phyloP scores from a whole-genome alignment of 1,140 invertebrate genomes.

The Liolophura sinensis region DNA sequence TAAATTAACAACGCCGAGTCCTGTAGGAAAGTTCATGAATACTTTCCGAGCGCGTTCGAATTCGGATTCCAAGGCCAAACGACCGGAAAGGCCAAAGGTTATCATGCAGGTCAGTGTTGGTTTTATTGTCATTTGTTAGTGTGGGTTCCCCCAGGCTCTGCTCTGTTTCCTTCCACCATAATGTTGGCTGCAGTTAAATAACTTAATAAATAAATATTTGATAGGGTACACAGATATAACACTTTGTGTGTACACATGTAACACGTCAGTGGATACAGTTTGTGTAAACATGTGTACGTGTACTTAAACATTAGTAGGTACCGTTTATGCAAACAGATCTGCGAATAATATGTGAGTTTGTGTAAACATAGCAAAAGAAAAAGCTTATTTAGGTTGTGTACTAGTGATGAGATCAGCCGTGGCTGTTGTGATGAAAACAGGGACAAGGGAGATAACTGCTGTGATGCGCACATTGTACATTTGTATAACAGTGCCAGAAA shows the following conservation, averaged over 20 bases:
- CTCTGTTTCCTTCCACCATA: too few relatives aligned
- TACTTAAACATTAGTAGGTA: neutral
- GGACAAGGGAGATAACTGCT: too few relatives aligned
- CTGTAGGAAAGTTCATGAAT: constrained; percentile 38
- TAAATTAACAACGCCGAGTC: constrained; percentile 11
- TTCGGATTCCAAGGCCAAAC: constrained; percentile 44
- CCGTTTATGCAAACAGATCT: neutral
- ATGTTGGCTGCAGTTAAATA: too few relatives aligned
- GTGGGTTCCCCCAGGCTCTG: too few relatives aligned
- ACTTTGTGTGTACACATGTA: neutral
- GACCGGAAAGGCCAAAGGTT: neutral
- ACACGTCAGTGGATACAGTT: neutral
- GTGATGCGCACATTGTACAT: too few relatives aligned
- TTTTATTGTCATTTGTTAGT: neutral
- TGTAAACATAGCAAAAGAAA: too few relatives aligned
- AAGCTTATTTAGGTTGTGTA: too few relatives aligned
- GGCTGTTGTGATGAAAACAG: too few relatives aligned
- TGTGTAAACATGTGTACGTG: neutral
- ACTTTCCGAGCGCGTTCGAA: constrained; percentile 46
- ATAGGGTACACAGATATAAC: neutral
- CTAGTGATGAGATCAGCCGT: too few relatives aligned
- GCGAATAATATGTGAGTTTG: too few relatives aligned
- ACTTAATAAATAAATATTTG: too few relatives aligned
- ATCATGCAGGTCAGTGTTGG: neutral
- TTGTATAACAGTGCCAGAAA: too few relatives aligned